Evolutionary conservation across 2,113 vertebrate species (phyloP).

Genomic region (Lophotis ruficrista): DNA sequence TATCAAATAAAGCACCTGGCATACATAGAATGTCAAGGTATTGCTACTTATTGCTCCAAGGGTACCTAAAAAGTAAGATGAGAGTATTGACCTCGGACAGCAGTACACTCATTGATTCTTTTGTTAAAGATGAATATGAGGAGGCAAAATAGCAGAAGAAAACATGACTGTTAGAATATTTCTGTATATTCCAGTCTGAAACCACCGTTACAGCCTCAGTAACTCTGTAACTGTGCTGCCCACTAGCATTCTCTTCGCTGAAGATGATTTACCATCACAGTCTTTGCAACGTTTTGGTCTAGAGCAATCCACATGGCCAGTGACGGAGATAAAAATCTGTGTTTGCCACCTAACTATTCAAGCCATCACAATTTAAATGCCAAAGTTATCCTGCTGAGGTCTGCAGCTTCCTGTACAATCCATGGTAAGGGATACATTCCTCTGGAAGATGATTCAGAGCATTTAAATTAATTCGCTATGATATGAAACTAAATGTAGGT

Average conservation of each 20-base stretch:
- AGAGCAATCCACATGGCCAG: not conserved
- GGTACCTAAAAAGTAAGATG: not conserved
- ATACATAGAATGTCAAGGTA: not conserved
- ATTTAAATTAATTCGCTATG: not conserved
- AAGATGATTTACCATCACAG: not conserved
- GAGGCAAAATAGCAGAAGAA: not conserved
- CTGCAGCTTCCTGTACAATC: not conserved
- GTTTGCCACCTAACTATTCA: not conserved
- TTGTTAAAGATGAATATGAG: not conserved
- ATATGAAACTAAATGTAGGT: not conserved
- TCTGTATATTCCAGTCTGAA: not conserved
- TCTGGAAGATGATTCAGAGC: not conserved
- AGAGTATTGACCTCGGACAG: not conserved
- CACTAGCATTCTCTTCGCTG: not conserved
- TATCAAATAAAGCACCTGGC: not conserved
- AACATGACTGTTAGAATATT: not conserved
- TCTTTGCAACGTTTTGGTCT: not conserved
- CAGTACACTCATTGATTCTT: not conserved
- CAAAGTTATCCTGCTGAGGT: not conserved
- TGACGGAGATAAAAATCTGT: not conserved
- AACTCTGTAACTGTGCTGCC: not conserved
- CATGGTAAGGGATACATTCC: not conserved
- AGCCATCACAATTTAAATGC: not conserved
- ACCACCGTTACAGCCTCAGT: not conserved
- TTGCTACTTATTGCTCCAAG: not conserved